Conservation (phyloP, 2,113 vertebrate species). For the Percina caprodes region DNA sequence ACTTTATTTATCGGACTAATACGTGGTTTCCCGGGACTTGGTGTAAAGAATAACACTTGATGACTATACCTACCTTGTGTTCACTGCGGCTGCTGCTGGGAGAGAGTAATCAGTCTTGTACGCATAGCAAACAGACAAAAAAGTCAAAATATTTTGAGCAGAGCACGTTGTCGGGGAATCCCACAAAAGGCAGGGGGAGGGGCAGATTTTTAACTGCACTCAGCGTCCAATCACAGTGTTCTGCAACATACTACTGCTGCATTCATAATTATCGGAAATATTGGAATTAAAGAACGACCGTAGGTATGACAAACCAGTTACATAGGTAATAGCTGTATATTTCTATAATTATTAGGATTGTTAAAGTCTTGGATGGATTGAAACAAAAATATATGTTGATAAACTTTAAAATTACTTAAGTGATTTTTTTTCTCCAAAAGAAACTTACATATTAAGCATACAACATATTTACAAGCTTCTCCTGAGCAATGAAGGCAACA, state of each 20-base stretch:
- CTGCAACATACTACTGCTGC: neutral
- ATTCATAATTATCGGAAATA: rapidly evolving
- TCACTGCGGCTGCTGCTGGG: neutral
- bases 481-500: constrained; percentile 21
- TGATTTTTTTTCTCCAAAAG: neutral
- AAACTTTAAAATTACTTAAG: neutral
- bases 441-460: neutral
- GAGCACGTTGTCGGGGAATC: constrained; percentile 69
- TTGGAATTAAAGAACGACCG: rapidly evolving
- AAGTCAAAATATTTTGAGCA: constrained; percentile 53
- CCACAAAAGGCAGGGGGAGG: constrained; percentile 16
- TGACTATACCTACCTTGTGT: neutral
- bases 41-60: rapidly evolving
- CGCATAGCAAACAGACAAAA: rapidly evolving
- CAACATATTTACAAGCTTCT: neutral
- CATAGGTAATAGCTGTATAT: no score
- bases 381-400: neutral
- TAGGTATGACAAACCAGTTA: neutral
- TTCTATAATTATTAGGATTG: neutral
- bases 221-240: constrained; percentile 49
- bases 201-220: rapidly evolving
- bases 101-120: neutral
- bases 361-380: neutral
- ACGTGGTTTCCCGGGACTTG: neutral
- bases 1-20: neutral